These are phyloP conservation scores for Forficula auricularia DNA, from an alignment of 1,140 invertebrate genomes.

Conservation along the genomic window DNA sequence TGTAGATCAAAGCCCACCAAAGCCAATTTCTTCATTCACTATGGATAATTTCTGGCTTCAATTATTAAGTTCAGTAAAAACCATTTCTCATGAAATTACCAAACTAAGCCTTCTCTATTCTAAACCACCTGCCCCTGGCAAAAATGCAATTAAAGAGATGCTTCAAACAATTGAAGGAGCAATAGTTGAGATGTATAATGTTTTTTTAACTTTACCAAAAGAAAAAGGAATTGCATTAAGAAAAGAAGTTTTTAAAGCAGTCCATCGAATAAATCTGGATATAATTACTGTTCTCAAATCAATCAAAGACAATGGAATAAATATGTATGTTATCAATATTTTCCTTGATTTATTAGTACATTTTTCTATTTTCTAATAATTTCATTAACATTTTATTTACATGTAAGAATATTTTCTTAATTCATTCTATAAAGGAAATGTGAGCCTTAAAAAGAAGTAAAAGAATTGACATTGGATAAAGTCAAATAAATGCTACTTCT, in stretches of 20 bases:
- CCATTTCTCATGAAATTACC: slow-evolving; percentile 14
- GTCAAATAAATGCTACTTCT: too few relatives aligned
- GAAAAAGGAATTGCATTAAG: slow-evolving; percentile 2
- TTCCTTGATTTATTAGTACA: too few relatives aligned
- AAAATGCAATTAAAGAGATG: slow-evolving; percentile 4
- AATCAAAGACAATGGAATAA: slow-evolving; percentile 3
- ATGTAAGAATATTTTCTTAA: too few relatives aligned
- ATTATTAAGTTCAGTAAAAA: slow-evolving; percentile 4
- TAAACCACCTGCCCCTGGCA: slow-evolving; percentile 7
- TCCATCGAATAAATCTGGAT: not conserved
- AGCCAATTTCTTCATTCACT: too few relatives aligned
- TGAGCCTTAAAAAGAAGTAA: too few relatives aligned
- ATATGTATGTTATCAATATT: slow-evolving; percentile 6
- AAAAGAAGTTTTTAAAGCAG: slow-evolving; percentile 7
- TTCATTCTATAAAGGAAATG: too few relatives aligned
- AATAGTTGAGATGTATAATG: slow-evolving; percentile 9
- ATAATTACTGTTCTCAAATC: slow-evolving; percentile 4
- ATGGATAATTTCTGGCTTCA: too few relatives aligned
- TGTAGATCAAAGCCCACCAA: too few relatives aligned
- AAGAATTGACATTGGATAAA: too few relatives aligned
- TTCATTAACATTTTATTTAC: too few relatives aligned
- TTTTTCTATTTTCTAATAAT: too few relatives aligned
- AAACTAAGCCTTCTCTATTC: slow-evolving; percentile 14
- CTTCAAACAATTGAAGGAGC: slow-evolving; percentile 7
- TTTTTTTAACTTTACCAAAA: slow-evolving; percentile 8